These are phyloP conservation scores for Heliothis virescens DNA, from an alignment of 1,140 invertebrate genomes.

Conservation along the genomic window DNA sequence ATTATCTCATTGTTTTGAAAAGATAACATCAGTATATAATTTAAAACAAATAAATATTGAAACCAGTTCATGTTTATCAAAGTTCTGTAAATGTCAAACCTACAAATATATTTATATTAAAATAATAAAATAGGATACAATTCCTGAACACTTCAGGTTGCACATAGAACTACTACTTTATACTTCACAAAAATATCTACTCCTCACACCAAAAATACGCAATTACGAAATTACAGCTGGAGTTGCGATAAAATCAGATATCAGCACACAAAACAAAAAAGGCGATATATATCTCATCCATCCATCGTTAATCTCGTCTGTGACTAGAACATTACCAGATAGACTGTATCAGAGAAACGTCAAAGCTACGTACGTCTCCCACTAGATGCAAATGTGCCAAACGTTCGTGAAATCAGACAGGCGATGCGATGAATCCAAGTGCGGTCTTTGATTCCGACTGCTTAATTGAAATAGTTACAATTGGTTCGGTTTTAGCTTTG, in stretches of 20 bases:
- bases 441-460: conserved; percentile 34
- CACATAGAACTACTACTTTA: too few relatives aligned
- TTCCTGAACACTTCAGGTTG: too few relatives aligned
- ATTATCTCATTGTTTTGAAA: too few relatives aligned
- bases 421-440: conserved; percentile 40
- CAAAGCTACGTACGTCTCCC: conserved; percentile 53
- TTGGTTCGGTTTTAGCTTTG: conserved; percentile 27
- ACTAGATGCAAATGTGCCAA: conserved; percentile 58
- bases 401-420: conserved; percentile 32
- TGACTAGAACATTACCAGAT: conserved; percentile 41
- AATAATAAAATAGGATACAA: too few relatives aligned
- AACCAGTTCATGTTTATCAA: too few relatives aligned
- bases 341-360: conserved; percentile 48
- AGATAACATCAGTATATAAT: too few relatives aligned
- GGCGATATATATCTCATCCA: neutral
- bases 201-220: neutral
- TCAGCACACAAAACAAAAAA: neutral
- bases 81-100: too few relatives aligned
- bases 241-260: too few relatives aligned
- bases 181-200: too few relatives aligned
- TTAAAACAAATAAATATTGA: too few relatives aligned
- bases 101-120: too few relatives aligned
- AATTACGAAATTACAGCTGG: neutral
- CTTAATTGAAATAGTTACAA: conserved; percentile 43
- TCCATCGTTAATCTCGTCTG: conserved; percentile 33